These are phyloP conservation scores for Mesorhabditis belari DNA, from an alignment of 2,888 invertebrate species.

Conservation along the genomic window DNA sequence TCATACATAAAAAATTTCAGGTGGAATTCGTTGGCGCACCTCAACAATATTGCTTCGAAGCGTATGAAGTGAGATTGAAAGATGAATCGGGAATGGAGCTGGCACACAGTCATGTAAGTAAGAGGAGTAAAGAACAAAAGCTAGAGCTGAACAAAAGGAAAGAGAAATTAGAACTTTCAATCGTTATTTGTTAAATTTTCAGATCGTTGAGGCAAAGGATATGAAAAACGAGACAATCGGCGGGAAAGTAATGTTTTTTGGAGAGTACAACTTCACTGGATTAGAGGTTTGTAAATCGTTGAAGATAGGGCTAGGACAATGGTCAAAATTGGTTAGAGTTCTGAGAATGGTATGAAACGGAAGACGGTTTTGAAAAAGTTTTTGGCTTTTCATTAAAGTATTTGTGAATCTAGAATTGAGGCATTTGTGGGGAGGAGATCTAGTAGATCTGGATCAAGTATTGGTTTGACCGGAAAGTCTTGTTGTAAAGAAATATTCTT, in stretches of 20 bases:
- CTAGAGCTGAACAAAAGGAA: too few relatives aligned
- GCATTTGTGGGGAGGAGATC: too few relatives aligned
- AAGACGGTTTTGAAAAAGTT: too few relatives aligned
- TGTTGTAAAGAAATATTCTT: too few relatives aligned
- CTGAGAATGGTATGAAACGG: too few relatives aligned
- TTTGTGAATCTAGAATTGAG: too few relatives aligned
- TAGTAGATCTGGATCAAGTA: too few relatives aligned
- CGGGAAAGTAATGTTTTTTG: constrained; percentile 33
- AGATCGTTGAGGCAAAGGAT: constrained; percentile 24
- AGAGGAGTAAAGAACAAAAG: not conserved
- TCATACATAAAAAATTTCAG: too few relatives aligned
- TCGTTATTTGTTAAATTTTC: not conserved
- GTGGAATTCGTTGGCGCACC: constrained; percentile 50
- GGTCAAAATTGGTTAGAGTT: too few relatives aligned
- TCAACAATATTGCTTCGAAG: constrained; percentile 46
- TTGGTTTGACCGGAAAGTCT: too few relatives aligned
- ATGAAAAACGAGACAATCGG: constrained; percentile 37
- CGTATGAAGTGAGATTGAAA: constrained; percentile 48
- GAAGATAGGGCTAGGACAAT: not conserved
- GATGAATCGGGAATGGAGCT: constrained; percentile 41
- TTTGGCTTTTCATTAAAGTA: too few relatives aligned
- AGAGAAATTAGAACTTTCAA: not conserved
- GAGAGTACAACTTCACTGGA: constrained; percentile 47
- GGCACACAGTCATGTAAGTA: constrained; percentile 12
- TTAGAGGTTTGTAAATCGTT: constrained; percentile 25